Evolutionary conservation across 1,140 invertebrate species (phyloP), one percentile per base, ranked within the genome.

Genomic region (Cepaea nemoralis): DNA sequence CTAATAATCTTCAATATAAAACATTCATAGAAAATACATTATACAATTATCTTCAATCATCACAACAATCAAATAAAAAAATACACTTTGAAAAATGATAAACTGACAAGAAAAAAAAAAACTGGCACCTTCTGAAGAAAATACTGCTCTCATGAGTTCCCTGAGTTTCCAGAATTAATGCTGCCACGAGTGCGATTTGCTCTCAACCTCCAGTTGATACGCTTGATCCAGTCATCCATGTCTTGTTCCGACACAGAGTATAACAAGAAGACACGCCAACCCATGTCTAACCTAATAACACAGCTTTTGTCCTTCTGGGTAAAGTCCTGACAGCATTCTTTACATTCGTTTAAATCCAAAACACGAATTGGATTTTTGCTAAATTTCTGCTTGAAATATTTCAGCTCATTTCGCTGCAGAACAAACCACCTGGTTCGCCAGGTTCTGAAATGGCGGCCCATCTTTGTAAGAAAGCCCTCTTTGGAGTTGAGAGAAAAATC

Each of bases 351-450:
- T n/a, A 90, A 82, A 80, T 90, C 87, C 24, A 90, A 74, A 10
- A 84, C 83, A 19, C 87, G 77, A 31, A 90, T 85, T 39, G 89
- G 85, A 24, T 70, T 69, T 39, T 86, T 85, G 40, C 85, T 85
- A 45, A 79, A 82, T 35, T 86, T 86, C 31, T 85, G 81, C 45
- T 88, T 88, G 74, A 80, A 90, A 82, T 90, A 90, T 77, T 85
- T 88, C 55, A 90, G 80, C 59, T 88, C 86, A 82, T 88, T 86
- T 27, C 84, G 85, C 70, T 86, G 84, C 0, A 90, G 84, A 0
- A 88, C 86, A 84, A 88, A 90, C 87, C 88, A 90, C 24, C 89
- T 78, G 10, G 83, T 85, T 50, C 85, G 85, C 89, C 89, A 90
- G 10, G 83, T 89, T 83, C 89, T 90, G 55, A 89, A 86, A 24